phyloP scores from a whole-genome alignment of 2,797 vertebrate species.

The Neomorphus geoffroyi region DNA sequence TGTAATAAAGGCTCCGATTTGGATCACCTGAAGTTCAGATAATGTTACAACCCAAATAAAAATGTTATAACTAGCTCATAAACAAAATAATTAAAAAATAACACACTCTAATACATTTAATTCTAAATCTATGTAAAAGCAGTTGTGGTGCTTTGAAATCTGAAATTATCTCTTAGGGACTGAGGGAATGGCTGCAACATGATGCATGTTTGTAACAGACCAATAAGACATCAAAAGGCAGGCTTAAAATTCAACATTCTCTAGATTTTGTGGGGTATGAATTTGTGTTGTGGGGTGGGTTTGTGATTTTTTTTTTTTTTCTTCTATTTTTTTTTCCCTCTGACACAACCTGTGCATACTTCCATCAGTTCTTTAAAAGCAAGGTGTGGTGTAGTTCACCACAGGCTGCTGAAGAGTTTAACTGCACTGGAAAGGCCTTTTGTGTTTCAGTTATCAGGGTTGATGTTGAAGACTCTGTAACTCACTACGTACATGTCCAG shows the following conservation, averaged over 20 bases:
- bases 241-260: background rate
- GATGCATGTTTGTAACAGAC: background rate
- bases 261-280: background rate
- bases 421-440: background rate
- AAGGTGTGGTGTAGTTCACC: background rate
- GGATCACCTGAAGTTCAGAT: background rate
- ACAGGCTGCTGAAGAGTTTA: background rate
- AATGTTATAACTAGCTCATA: background rate
- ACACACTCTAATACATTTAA: background rate
- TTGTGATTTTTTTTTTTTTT: background rate
- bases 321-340: background rate
- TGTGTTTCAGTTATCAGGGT: rapidly evolving
- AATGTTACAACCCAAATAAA: background rate
- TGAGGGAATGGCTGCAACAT: background rate
- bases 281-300: background rate
- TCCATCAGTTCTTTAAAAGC: background rate
- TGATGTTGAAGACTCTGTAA: background rate
- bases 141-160: background rate
- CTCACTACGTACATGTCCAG: rapidly evolving
- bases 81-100: background rate
- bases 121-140: background rate
- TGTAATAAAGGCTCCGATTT: background rate
- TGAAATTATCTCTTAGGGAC: background rate
- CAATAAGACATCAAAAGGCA: background rate
- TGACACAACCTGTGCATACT: background rate